These are phyloP conservation scores for Gonatopus flavifemur DNA, from an alignment of 1,140 invertebrate genomes.

Conservation along the genomic window DNA sequence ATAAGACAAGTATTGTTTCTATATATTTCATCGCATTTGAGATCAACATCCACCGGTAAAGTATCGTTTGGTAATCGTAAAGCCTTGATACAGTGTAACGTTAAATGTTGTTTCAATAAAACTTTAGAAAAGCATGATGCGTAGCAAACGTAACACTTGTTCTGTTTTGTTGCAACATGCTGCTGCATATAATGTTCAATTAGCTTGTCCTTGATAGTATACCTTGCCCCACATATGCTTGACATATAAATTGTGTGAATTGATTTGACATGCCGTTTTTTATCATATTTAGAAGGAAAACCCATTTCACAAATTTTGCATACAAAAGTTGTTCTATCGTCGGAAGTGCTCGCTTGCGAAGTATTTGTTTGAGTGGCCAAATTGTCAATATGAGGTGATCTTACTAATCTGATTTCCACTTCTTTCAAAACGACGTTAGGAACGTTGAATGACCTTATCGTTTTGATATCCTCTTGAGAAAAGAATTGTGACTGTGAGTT, in stretches of 20 bases:
- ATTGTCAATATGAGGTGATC: too few species aligned
- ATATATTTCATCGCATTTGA: conserved; percentile 11
- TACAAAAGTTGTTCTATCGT: background rate
- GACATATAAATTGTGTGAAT: conserved; percentile 33
- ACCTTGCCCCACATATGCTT: conserved; percentile 32
- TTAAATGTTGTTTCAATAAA: conserved; percentile 22
- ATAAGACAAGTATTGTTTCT: conserved; percentile 13
- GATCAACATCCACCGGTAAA: background rate
- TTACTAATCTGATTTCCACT: too few species aligned
- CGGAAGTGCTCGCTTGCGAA: fast-evolving
- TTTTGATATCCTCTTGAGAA: too few species aligned
- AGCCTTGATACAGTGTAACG: conserved; percentile 30
- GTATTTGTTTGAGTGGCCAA: too few species aligned
- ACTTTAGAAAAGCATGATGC: background rate
- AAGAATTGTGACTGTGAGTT: too few species aligned
- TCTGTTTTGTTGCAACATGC: conserved; percentile 11
- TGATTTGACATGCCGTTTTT: conserved; percentile 14
- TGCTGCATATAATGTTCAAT: conserved; percentile 28
- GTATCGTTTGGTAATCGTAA: conserved; percentile 10
- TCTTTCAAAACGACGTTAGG: too few species aligned
- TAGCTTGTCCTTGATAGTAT: conserved; percentile 14
- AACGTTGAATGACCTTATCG: too few species aligned
- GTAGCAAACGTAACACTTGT: conserved; percentile 32
- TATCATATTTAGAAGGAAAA: conserved; percentile 10
- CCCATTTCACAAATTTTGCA: conserved; percentile 25